Percentiles rank a stretch among this genome's conserved stretches.
phyloP scores from a whole-genome alignment of 2,113 vertebrate genomes.

The Hippocampus mohnikei region DNA sequence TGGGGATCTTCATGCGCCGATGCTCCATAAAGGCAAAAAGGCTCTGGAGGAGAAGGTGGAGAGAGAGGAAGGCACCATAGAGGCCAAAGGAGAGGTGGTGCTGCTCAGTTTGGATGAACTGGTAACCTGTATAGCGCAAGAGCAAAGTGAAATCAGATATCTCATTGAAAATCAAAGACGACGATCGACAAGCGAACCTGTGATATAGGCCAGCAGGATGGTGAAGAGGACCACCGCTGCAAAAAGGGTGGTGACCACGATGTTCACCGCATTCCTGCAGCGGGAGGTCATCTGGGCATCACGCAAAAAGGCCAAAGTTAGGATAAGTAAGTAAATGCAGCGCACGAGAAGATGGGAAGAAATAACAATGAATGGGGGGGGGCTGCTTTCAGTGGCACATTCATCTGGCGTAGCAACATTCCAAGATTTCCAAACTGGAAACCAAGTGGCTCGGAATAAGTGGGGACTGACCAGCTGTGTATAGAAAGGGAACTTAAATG shows the following conservation, averaged over 20 bases:
- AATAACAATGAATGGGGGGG: background rate
- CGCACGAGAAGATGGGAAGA: background rate
- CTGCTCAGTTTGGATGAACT: constrained; percentile 97
- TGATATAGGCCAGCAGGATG: constrained; percentile 92
- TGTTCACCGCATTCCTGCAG: constrained; percentile 82
- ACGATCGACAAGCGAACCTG: constrained; percentile 48
- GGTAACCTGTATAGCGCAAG: constrained; percentile 76
- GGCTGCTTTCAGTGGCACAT: background rate
- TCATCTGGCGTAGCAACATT: background rate
- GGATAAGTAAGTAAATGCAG: too few species aligned
- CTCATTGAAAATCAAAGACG: background rate
- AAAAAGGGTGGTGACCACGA: constrained; percentile 90
- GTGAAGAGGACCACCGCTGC: constrained; percentile 90
- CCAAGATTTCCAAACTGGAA: background rate
- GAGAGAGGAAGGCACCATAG: constrained; percentile 91
- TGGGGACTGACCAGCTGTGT: background rate
- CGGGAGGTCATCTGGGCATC: constrained; percentile 85
- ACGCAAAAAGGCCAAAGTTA: background rate
- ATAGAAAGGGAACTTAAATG: too few species aligned
- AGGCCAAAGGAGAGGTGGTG: constrained; percentile 97
- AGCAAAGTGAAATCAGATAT: background rate
- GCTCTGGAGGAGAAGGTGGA: constrained; percentile 94
- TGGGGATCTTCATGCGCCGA: constrained; percentile 79
- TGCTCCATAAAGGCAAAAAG: constrained; percentile 97
- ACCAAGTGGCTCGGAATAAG: background rate